A percentile compares a stretch with the other conserved stretches of the same genome.
phyloP scores from a whole-genome alignment of 37 sponge, comb jelly and placozoan species.

The Amphimedon queenslandica region DNA sequence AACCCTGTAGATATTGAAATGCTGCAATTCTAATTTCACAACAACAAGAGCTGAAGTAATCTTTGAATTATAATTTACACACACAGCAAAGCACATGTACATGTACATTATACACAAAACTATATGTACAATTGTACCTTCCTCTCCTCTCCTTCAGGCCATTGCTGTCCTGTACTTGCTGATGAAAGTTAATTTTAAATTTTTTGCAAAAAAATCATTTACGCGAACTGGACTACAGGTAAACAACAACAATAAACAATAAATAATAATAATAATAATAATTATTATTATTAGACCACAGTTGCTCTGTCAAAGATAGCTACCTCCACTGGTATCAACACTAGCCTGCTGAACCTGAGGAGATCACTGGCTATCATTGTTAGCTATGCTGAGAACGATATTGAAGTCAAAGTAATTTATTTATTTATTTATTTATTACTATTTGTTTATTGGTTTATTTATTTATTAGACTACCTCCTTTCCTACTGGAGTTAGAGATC shows the following conservation, averaged over 20 bases:
- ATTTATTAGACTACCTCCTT: conserved; percentile 55
- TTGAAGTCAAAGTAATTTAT: conserved; percentile 1
- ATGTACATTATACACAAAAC: too few relatives aligned
- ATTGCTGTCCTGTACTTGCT: conserved; percentile 65
- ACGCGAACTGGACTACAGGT: conserved; percentile 71
- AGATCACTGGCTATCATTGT: conserved; percentile 54
- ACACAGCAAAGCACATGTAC: neutral
- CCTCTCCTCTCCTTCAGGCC: conserved; percentile 39
- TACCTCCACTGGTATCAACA: conserved; percentile 43
- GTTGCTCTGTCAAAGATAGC: conserved; percentile 69
- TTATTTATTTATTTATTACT: neutral
- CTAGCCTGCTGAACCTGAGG: conserved; percentile 56
- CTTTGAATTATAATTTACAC: too few relatives aligned
- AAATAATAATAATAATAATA: neutral
- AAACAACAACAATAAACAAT: neutral
- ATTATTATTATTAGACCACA: conserved; percentile 39
- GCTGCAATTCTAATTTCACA: conserved; percentile 73
- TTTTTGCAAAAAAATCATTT: conserved; percentile 55
- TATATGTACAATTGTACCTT: neutral
- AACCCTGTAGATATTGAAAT: conserved; percentile 42
- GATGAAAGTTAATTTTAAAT: conserved; percentile 72
- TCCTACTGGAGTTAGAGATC: conserved; percentile 70
- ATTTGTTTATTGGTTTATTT: neutral
- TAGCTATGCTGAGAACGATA: conserved; percentile 19
- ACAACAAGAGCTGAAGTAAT: conserved; percentile 65